A percentile compares a stretch with the other conserved stretches of the same genome.
Conservation (phyloP, 2,113 vertebrate species). For the Halichoeres trimaculatus region DNA sequence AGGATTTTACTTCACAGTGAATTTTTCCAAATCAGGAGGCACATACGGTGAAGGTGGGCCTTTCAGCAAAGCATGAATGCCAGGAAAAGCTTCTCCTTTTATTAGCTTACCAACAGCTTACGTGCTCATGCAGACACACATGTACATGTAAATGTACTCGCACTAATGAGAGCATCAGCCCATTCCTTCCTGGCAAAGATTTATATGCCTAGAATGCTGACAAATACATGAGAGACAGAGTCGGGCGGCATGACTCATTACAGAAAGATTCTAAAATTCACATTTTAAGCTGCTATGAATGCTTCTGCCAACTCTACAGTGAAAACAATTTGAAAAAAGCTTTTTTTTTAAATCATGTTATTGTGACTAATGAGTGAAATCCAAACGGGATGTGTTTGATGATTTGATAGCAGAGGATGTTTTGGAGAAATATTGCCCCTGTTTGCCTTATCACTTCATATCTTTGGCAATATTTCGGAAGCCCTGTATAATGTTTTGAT, state of each 20-base stretch:
- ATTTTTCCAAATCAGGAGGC: slow-evolving; percentile 70
- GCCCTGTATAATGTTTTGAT: too few species aligned
- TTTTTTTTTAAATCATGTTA: background rate
- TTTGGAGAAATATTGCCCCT: too few species aligned
- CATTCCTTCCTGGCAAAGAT: slow-evolving; percentile 54
- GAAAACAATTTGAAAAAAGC: background rate
- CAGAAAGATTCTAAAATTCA: background rate
- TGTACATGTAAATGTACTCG: background rate
- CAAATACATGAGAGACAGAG: slow-evolving; percentile 29
- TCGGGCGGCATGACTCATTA: slow-evolving; percentile 3
- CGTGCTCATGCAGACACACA: background rate
- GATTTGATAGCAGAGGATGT: too few species aligned
- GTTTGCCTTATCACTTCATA: too few species aligned
- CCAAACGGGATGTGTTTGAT: too few species aligned
- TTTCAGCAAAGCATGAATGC: slow-evolving; percentile 59
- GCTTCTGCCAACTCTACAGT: background rate
- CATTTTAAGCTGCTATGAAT: background rate
- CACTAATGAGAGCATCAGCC: slow-evolving; percentile 49
- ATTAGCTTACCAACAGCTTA: slow-evolving; percentile 51
- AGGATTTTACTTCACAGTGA: slow-evolving; percentile 55
- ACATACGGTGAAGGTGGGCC: slow-evolving; percentile 33
- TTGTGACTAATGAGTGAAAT: background rate
- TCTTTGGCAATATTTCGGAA: too few species aligned
- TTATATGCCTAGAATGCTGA: slow-evolving; percentile 50
- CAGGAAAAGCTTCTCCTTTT: slow-evolving; percentile 64